Evolutionary conservation across 2,888 invertebrate species (phyloP).

Genomic region (Cacoxenus indagator): DNA sequence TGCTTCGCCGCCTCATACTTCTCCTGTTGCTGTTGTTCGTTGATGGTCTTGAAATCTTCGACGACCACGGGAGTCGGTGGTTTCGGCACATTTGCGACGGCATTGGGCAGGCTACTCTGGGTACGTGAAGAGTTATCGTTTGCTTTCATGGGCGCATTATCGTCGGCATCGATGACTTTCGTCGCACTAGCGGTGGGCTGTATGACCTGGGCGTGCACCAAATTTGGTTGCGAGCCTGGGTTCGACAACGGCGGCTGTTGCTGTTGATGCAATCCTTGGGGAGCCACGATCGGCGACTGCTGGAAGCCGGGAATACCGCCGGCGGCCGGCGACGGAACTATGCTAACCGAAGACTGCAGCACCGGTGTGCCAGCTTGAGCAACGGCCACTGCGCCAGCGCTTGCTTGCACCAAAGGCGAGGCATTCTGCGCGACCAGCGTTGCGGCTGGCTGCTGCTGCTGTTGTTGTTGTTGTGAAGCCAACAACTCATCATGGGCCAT

Average conservation of each 20-base stretch:
- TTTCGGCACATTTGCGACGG: constrained; percentile 42
- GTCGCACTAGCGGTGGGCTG: constrained; percentile 31
- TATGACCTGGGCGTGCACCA: constrained; percentile 34
- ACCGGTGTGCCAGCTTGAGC: constrained; percentile 34
- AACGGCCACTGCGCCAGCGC: constrained; percentile 41
- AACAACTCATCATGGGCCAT: constrained; percentile 69
- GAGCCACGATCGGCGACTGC: constrained; percentile 54
- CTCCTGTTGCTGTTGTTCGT: constrained; percentile 67
- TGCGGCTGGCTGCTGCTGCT: constrained; percentile 66
- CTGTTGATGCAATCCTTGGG: constrained; percentile 36
- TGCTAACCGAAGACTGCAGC: constrained; percentile 44
- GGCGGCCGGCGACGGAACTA: constrained; percentile 49
- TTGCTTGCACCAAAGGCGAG: constrained; percentile 64
- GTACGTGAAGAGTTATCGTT: constrained; percentile 4
- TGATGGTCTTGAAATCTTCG: constrained; percentile 65
- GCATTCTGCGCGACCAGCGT: constrained; percentile 69
- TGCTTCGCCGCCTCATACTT: constrained; percentile 68
- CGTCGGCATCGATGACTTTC: constrained; percentile 37
- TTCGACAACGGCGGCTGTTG: constrained; percentile 30
- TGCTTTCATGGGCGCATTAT: constrained; percentile 24
- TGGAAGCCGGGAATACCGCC: constrained; percentile 49
- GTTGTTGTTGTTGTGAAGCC: constrained; percentile 55
- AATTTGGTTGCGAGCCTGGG: constrained; percentile 43
- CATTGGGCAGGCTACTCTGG: constrained; percentile 40
- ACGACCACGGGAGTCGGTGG: constrained; percentile 47